Conservation (phyloP, 2,888 invertebrate species). For the Parnassius smintheus region DNA sequence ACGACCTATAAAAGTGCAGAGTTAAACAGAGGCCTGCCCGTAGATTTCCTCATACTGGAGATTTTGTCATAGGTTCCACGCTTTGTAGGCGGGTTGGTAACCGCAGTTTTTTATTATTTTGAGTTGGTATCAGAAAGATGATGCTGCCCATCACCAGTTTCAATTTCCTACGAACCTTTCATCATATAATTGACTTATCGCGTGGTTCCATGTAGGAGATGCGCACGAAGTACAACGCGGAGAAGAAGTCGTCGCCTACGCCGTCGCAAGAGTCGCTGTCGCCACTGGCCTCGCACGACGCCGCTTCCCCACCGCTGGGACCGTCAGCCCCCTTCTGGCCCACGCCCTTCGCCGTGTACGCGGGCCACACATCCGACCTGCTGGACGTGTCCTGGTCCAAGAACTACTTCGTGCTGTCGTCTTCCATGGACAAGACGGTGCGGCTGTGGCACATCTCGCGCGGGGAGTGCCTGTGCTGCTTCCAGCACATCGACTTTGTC, state of each 20-base stretch:
- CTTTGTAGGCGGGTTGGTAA: too few species aligned
- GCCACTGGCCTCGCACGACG: conserved; percentile 61
- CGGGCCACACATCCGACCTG: conserved; percentile 97
- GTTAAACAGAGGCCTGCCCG: too few species aligned
- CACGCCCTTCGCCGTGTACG: conserved; percentile 94
- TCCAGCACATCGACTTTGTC: conserved; percentile 99
- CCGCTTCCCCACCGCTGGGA: conserved; percentile 77
- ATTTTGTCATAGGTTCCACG: too few species aligned
- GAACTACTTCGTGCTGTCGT: conserved; percentile 98
- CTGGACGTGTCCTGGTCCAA: conserved; percentile 99
- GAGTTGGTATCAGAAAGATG: too few species aligned
- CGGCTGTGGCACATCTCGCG: conserved; percentile 97
- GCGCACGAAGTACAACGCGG: conserved; percentile 96
- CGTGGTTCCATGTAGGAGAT: conserved; percentile 84
- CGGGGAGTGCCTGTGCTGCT: conserved; percentile 98
- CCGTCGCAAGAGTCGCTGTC: conserved; percentile 96
- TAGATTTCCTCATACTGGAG: too few species aligned
- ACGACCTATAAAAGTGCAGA: too few species aligned
- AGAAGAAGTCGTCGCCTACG: conserved; percentile 93
- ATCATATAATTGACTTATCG: too few species aligned
- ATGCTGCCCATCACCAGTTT: too few species aligned
- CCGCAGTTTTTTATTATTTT: too few species aligned
- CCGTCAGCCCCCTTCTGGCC: conserved; percentile 90
- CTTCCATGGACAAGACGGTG: conserved; percentile 99
- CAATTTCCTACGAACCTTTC: too few species aligned